phyloP scores from a whole-genome alignment of 2,888 invertebrate genomes.

The Crossocerus cetratus region DNA sequence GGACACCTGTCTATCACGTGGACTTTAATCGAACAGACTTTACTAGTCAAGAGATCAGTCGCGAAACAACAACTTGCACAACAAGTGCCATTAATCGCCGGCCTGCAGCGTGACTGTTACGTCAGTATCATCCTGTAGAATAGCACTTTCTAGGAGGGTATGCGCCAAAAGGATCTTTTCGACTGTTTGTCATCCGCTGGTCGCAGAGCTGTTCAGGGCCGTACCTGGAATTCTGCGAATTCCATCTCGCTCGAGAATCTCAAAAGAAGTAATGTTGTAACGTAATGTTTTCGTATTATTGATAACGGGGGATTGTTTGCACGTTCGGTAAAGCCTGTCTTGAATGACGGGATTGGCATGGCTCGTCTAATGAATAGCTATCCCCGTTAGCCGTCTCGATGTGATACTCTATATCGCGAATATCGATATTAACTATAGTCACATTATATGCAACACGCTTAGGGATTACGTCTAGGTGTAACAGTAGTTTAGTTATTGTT shows the following conservation, averaged over 20 bases:
- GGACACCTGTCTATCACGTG: slow-evolving; percentile 34
- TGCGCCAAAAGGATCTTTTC: too few species aligned
- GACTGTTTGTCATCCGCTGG: too few species aligned
- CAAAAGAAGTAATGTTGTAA: not conserved
- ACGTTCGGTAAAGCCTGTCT: slow-evolving; percentile 27
- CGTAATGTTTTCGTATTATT: not conserved
- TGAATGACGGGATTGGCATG: slow-evolving; percentile 31
- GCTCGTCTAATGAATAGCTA: slow-evolving; percentile 51
- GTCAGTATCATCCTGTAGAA: too few species aligned
- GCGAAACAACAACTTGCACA: not conserved
- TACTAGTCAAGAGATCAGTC: not conserved
- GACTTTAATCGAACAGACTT: slow-evolving; percentile 25
- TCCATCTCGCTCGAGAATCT: not conserved
- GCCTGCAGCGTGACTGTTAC: too few species aligned
- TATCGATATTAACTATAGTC: slow-evolving; percentile 65
- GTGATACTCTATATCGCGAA: slow-evolving; percentile 53
- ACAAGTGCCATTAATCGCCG: too few species aligned
- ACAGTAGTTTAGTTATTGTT: slow-evolving; percentile 72
- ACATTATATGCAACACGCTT: slow-evolving; percentile 68
- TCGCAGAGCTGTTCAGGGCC: not conserved
- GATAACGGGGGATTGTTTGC: not conserved
- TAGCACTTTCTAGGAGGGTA: too few species aligned
- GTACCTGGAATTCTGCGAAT: not conserved
- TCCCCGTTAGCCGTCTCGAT: slow-evolving; percentile 33
- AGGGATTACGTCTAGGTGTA: slow-evolving; percentile 52